Evolutionary conservation across 1,140 invertebrate genomes (phyloP).

Genomic region (Drosophila chauvacae): DNA sequence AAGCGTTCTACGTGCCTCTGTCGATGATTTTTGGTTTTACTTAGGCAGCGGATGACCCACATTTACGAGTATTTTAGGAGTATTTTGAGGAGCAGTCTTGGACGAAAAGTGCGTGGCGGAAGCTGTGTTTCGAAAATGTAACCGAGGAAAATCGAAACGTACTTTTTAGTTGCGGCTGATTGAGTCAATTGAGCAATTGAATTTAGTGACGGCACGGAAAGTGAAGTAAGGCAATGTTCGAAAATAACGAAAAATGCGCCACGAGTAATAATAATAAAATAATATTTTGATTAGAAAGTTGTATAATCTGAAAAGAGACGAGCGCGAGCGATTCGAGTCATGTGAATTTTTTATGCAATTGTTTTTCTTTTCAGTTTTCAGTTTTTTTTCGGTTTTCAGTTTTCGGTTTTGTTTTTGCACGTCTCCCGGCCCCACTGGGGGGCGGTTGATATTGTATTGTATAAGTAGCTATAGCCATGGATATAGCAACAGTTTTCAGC

Average conservation of each 20-base stretch:
- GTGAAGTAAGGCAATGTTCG: constrained; percentile 35
- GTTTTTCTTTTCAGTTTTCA: constrained; percentile 65
- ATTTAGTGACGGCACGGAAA: constrained; percentile 56
- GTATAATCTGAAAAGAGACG: constrained; percentile 65
- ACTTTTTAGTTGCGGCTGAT: constrained; percentile 43
- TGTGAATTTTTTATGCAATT: constrained; percentile 82
- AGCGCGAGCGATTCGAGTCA: constrained; percentile 55
- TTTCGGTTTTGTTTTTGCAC: constrained; percentile 62
- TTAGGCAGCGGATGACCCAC: constrained; percentile 43
- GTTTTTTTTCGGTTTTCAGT: constrained; percentile 27
- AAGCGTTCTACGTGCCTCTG: constrained; percentile 74
- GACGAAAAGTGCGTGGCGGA: constrained; percentile 45
- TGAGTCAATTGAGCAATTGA: constrained; percentile 67
- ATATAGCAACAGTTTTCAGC: constrained; percentile 61
- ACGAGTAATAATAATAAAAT: constrained; percentile 66
- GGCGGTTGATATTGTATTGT: constrained; percentile 62
- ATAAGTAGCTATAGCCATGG: constrained; percentile 57
- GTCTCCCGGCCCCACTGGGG: constrained; percentile 21
- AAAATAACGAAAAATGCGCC: constrained; percentile 34
- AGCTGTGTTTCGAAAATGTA: constrained; percentile 16
- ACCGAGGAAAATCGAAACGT: constrained; percentile 27
- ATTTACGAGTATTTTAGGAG: constrained; percentile 16
- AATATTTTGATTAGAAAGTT: constrained; percentile 81
- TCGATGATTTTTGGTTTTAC: constrained; percentile 41
- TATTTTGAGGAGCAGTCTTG: constrained; percentile 1